Percentiles rank a stretch among this genome's conserved stretches.
Evolutionary conservation across 2,797 vertebrate species (phyloP).

Genomic region (Diglossa cyanea): DNA sequence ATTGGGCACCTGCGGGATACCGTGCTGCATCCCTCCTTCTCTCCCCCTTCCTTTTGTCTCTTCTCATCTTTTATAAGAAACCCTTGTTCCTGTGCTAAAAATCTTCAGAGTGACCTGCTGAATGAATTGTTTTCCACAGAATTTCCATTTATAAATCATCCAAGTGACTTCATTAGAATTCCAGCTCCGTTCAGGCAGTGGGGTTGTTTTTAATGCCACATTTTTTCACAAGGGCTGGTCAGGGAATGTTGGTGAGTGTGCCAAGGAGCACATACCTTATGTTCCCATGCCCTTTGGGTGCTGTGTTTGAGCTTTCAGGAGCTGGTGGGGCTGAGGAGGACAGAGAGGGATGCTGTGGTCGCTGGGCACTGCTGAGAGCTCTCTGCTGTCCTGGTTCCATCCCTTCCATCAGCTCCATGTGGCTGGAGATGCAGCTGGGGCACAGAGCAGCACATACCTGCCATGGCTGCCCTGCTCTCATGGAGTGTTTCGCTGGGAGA

Average conservation of each 20-base stretch:
- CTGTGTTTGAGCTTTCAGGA: not conserved
- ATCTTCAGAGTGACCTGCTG: not conserved
- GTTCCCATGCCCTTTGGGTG: not conserved
- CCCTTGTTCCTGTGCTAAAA: not conserved
- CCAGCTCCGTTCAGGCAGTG: not conserved
- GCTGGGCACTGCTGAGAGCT: not conserved
- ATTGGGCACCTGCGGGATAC: slow-evolving; percentile 28
- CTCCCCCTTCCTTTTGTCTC: not conserved
- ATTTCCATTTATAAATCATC: not conserved
- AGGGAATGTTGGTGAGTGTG: fast-evolving
- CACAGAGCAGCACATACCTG: not conserved
- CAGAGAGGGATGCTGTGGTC: not conserved
- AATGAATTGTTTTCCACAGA: not conserved
- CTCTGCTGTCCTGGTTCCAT: not conserved
- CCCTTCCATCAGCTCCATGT: not conserved
- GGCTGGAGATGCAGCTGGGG: not conserved
- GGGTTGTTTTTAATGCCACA: not conserved
- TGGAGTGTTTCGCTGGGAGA: fast-evolving
- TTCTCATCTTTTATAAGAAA: not conserved
- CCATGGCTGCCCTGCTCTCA: fast-evolving
- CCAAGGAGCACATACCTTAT: fast-evolving
- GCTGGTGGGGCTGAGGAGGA: not conserved
- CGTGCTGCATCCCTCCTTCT: not conserved
- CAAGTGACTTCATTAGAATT: not conserved
- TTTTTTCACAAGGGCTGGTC: not conserved